Percentiles rank a stretch among this genome's conserved stretches.
Conservation (phyloP, 2,888 invertebrate species). For the Athalia circularis region DNA sequence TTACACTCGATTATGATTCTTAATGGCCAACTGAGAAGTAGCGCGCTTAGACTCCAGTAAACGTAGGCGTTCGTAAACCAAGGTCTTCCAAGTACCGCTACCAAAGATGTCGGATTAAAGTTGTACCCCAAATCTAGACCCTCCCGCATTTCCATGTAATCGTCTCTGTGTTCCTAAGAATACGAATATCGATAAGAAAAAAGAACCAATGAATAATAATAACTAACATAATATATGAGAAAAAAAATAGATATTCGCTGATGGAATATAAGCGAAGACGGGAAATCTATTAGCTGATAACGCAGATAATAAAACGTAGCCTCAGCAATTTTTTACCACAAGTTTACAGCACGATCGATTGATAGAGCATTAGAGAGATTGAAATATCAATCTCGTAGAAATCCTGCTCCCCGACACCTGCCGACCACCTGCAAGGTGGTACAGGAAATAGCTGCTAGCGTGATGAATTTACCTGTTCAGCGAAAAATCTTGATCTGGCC, state of each 20-base stretch:
- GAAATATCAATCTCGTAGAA: constrained; percentile 26
- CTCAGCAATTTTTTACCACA: not conserved
- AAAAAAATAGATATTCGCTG: not conserved
- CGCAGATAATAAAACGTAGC: not conserved
- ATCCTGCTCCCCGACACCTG: constrained; percentile 15
- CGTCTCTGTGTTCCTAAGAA: constrained; percentile 81
- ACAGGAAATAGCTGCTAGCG: not conserved
- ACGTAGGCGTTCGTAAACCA: constrained; percentile 83
- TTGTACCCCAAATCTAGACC: constrained; percentile 81
- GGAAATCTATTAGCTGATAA: constrained; percentile 12
- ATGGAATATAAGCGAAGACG: not conserved
- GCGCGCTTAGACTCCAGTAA: constrained; percentile 85
- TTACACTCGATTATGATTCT: constrained; percentile 87
- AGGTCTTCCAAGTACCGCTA: constrained; percentile 74
- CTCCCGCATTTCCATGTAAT: constrained; percentile 91
- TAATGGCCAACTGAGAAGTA: constrained; percentile 89
- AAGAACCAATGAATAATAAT: not conserved
- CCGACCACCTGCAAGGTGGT: not conserved
- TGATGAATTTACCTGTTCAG: constrained; percentile 77
- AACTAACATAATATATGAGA: not conserved
- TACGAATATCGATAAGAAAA: not conserved
- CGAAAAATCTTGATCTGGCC: constrained; percentile 86
- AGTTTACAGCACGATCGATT: constrained; percentile 2
- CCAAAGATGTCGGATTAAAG: constrained; percentile 67
- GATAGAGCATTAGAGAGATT: not conserved